Evolutionary conservation across 2,113 vertebrate genomes (phyloP).

Genomic region (Platycercus adscitus): DNA sequence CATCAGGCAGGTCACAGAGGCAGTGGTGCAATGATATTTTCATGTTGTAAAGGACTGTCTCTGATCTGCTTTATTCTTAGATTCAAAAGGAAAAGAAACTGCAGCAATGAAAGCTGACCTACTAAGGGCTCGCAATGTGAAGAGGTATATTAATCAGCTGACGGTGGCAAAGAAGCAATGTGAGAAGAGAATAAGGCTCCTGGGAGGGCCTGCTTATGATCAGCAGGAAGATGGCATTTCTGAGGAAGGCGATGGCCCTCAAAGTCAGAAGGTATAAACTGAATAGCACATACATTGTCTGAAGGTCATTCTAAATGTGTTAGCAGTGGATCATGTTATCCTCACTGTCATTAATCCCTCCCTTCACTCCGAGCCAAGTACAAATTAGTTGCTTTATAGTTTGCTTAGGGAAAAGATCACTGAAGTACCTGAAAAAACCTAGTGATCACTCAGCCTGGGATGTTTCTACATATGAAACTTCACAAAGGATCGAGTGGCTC

Average conservation of each 20-base stretch:
- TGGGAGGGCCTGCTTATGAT: slow-evolving; percentile 93
- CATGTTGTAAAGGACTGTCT: not conserved
- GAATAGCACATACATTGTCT: rapidly evolving
- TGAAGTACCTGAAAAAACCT: not conserved
- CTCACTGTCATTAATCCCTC: not conserved
- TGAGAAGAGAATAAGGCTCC: slow-evolving; percentile 91
- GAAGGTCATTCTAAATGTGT: not conserved
- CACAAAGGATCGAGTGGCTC: not conserved
- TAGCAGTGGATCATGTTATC: not conserved
- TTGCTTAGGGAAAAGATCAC: not conserved
- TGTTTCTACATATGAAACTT: not conserved
- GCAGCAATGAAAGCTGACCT: slow-evolving; percentile 97
- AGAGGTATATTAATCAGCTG: slow-evolving; percentile 98
- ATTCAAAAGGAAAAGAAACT: slow-evolving; percentile 91
- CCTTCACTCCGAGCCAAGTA: not conserved
- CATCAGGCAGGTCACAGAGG: not conserved
- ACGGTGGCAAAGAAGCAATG: slow-evolving; percentile 99
- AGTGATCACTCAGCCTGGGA: not conserved
- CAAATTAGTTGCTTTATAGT: not conserved
- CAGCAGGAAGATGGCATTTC: slow-evolving; percentile 83
- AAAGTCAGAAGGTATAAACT: slow-evolving; percentile 86
- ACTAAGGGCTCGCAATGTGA: slow-evolving; percentile 94
- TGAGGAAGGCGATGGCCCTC: slow-evolving; percentile 88
- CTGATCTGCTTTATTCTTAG: slow-evolving; percentile 58
- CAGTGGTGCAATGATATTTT: not conserved